Evolutionary conservation across 2,797 vertebrate species (phyloP), one percentile per base, ranked within the genome.

Genomic region (Anguilla anguilla): DNA sequence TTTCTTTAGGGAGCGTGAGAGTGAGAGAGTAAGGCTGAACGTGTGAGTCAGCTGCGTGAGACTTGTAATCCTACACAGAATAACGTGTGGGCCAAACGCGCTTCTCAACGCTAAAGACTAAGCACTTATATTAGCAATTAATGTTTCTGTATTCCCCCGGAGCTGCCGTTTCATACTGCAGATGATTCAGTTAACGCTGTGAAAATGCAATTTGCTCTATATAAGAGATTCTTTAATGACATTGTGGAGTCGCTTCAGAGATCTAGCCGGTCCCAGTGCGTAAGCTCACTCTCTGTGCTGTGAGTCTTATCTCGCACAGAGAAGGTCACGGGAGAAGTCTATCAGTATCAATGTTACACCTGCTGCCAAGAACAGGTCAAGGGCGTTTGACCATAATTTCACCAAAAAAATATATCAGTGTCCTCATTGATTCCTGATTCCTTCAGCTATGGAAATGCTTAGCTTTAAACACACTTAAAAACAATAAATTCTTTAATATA

Each of bases 341-440:
- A 7, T 88, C 90, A 85, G 19, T 25, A 85, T 31, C 19, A 43
- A 84, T 93, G 46, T 88, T 90, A 83, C 67, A 43, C 86, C 84
- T 4, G 19, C 86, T 91, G 69, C 72, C 88, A 89, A 91, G 90
- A 89, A 85, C 49, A 91, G n/a, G 86, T 92, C 25, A 51, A 91
- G 86, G 85, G 87, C 91, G 88, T 89, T 79, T 89, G 25, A 28
- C 10, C 25, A 15, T 35, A 39, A 77, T 77, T 77, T 77, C 72
- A 35, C 72, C 72, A 39, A 53, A 53, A 13, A 77, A 39, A 77
- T 6, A 77, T 19, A 15, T 39, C 72, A 13, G 35, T 5, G 35
- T 35, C 72, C 72, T 15, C 28, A 39, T 39, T 69, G 64, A 69
- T 77, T 77, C 72, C 35, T 77, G 64, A 28, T 69, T 69, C 64